A percentile compares a stretch with the other conserved stretches of the same genome.
These are phyloP conservation scores for Macrotrachela quadricornifera DNA, from an alignment of 1,140 invertebrate genomes.

Conservation along the genomic window DNA sequence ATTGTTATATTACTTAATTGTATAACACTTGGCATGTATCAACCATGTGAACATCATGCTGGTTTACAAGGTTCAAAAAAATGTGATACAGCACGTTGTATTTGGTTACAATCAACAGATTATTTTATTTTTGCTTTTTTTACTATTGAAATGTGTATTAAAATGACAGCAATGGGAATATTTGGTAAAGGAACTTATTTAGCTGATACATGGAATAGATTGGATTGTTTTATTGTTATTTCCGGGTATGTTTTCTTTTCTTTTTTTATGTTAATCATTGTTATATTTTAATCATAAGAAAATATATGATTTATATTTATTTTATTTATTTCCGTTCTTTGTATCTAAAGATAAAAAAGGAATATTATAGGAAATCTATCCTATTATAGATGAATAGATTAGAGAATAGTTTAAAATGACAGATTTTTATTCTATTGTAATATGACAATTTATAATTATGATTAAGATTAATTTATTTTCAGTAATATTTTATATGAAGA, in stretches of 20 bases:
- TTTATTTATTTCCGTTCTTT: too few species aligned
- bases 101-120: conserved; percentile 81
- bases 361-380: too few species aligned
- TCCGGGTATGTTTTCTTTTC: conserved; percentile 74
- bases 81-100: conserved; percentile 69
- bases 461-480: too few species aligned
- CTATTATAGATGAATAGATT: too few species aligned
- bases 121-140: conserved; percentile 97
- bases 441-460: too few species aligned
- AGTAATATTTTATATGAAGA: too few species aligned
- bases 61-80: conserved; percentile 33
- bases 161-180: conserved; percentile 96
- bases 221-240: conserved; percentile 92
- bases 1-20: conserved; percentile 93
- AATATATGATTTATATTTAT: too few species aligned
- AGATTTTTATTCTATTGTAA: conserved; percentile 1
- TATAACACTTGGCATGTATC: conserved; percentile 95
- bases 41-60: conserved; percentile 46
- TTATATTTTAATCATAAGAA: too few species aligned
- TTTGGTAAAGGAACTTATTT: conserved; percentile 78
- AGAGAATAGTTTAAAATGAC: neutral
- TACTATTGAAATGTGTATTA: conserved; percentile 60
- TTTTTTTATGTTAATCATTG: too few species aligned
- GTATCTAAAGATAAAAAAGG: too few species aligned
- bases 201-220: conserved; percentile 84